Conservation (phyloP, 2,113 vertebrate species). For the Hemichromis elongatus region DNA sequence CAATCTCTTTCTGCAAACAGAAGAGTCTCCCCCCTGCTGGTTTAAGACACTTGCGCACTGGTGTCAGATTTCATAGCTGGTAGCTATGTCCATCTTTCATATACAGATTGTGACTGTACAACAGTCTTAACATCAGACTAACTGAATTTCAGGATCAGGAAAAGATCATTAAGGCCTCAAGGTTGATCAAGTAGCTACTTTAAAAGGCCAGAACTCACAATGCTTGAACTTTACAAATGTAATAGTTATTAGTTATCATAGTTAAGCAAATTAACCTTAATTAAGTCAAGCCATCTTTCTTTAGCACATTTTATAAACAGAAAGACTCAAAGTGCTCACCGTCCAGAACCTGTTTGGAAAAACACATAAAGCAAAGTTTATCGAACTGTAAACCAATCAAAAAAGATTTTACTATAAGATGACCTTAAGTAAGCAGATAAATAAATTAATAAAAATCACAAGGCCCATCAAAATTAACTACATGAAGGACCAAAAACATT, state of each 20-base stretch:
- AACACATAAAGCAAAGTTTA: neutral
- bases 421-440: too few species aligned
- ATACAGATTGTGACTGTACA: neutral
- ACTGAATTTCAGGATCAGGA: neutral
- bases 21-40: neutral
- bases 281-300: neutral
- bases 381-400: neutral
- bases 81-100: neutral
- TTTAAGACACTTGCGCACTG: too few species aligned
- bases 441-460: too few species aligned
- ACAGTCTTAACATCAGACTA: neutral
- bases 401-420: neutral
- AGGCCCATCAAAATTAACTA: neutral
- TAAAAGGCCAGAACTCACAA: neutral
- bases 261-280: too few species aligned
- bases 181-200: neutral
- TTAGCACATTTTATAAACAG: fast-evolving
- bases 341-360: neutral
- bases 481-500: neutral
- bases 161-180: fast-evolving
- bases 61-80: neutral
- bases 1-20: neutral
- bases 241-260: too few species aligned
- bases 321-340: neutral
- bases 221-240: neutral